Conservation (phyloP, 2,888 invertebrate genomes). For the Endotricha flammealis region DNA sequence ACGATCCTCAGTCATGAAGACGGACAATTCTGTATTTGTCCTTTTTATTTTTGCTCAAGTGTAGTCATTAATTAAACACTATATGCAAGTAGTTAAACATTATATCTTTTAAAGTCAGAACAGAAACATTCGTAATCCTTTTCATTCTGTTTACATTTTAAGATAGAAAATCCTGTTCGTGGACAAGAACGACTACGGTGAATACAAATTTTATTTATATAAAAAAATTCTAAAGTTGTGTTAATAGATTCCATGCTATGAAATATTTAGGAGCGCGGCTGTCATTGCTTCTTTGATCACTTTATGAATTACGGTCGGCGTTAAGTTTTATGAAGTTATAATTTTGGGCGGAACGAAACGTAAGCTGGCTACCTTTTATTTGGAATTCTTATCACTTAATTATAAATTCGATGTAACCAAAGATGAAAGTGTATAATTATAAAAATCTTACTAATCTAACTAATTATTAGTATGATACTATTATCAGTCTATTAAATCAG, state of each 20-base stretch:
- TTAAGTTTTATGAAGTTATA: constrained; percentile 65
- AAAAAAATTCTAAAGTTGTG: constrained; percentile 25
- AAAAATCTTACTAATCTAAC: constrained; percentile 23
- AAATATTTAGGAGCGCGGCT: constrained; percentile 34
- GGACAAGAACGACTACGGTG: constrained; percentile 1
- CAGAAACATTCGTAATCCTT: no score
- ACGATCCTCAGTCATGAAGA: constrained; percentile 3
- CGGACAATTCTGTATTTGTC: no score
- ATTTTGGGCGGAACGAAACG: constrained; percentile 58
- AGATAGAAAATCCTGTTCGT: neutral
- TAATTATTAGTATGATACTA: constrained; percentile 26
- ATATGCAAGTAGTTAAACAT: no score
- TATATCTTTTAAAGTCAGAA: no score
- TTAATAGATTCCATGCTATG: constrained; percentile 58
- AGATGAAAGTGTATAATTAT: constrained; percentile 29
- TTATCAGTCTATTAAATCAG: constrained; percentile 29
- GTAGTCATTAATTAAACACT: no score
- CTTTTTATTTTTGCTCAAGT: no score
- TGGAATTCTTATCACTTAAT: constrained; percentile 40
- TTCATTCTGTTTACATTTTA: no score
- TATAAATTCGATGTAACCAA: constrained; percentile 32
- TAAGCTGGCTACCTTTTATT: constrained; percentile 38
- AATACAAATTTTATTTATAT: constrained; percentile 12
- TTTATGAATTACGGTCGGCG: constrained; percentile 48
- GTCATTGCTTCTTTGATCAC: constrained; percentile 56